These are phyloP conservation scores for Erebia ligea DNA, from an alignment of 2,888 invertebrate species.

Conservation along the genomic window DNA sequence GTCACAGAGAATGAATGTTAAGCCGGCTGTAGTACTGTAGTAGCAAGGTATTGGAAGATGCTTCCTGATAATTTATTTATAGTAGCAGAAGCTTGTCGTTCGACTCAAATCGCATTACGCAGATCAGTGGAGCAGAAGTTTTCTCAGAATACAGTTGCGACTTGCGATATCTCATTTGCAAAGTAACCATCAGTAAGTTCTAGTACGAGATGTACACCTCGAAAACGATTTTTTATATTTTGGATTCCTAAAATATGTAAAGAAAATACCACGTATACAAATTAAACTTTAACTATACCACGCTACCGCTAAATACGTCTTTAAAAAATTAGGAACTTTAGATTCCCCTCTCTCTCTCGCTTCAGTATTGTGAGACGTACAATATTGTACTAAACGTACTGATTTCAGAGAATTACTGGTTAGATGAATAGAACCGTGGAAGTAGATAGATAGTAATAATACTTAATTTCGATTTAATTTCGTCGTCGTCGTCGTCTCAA, in stretches of 20 bases:
- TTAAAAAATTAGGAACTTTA: no score
- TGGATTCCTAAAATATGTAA: no score
- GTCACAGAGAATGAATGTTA: no score
- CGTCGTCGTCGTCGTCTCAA: no score
- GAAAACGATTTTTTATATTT: no score
- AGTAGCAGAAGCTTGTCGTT: conserved; percentile 35
- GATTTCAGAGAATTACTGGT: neutral
- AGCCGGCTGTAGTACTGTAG: neutral
- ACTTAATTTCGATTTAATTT: neutral
- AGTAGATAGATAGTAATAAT: neutral
- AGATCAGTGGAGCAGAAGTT: conserved; percentile 69
- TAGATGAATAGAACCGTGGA: neutral
- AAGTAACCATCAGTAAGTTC: conserved; percentile 35
- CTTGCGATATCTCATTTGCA: conserved; percentile 38
- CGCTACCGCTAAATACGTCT: no score
- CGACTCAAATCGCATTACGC: conserved; percentile 73
- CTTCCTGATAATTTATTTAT: conserved; percentile 31
- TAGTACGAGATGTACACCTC: no score
- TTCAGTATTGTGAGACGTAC: no score
- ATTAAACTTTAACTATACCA: no score
- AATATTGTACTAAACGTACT: neutral
- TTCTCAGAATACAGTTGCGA: conserved; percentile 51
- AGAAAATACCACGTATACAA: no score
- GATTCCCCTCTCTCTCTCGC: no score
- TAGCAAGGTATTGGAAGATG: neutral